Evolutionary conservation across 2,888 invertebrate species (phyloP).

Genomic region (Caenorhabditis sulstoni): DNA sequence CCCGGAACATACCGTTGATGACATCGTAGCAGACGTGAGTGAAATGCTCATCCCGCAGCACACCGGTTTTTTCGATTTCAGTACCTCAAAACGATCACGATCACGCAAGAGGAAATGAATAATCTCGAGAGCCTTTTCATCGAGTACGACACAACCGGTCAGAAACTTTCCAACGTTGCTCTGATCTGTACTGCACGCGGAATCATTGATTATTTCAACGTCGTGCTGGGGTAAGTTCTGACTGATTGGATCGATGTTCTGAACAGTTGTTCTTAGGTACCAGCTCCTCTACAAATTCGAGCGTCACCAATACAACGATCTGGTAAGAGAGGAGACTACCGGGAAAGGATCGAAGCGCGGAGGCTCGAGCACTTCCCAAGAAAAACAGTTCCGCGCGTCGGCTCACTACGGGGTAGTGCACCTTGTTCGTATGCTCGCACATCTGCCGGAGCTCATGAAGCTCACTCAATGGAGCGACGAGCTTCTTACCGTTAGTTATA

Average conservation of each 20-base stretch:
- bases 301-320: constrained; percentile 44
- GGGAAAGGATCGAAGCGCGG: not conserved
- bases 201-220: constrained; percentile 58
- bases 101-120: not conserved
- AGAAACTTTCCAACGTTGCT: constrained; percentile 4
- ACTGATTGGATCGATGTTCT: not conserved
- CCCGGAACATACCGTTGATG: constrained; percentile 25
- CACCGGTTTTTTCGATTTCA: constrained; percentile 12
- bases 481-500: constrained; percentile 30
- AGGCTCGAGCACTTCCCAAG: not conserved
- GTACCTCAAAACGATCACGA: constrained; percentile 36
- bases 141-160: constrained; percentile 42
- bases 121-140: constrained; percentile 50
- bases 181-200: constrained; percentile 40
- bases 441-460: constrained; percentile 39
- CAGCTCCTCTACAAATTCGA: constrained; percentile 63
- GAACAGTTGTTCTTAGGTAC: constrained; percentile 44
- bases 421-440: constrained; percentile 54
- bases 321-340: constrained; percentile 26
- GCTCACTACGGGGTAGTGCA: constrained; percentile 59
- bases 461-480: constrained; percentile 47
- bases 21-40: constrained; percentile 51
- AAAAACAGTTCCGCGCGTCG: constrained; percentile 41
- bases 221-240: constrained; percentile 43
- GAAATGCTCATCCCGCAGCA: not conserved